Percentiles rank a stretch among this genome's conserved stretches.
phyloP scores from a whole-genome alignment of 1,140 invertebrate species.

The Drosophila obscura region DNA sequence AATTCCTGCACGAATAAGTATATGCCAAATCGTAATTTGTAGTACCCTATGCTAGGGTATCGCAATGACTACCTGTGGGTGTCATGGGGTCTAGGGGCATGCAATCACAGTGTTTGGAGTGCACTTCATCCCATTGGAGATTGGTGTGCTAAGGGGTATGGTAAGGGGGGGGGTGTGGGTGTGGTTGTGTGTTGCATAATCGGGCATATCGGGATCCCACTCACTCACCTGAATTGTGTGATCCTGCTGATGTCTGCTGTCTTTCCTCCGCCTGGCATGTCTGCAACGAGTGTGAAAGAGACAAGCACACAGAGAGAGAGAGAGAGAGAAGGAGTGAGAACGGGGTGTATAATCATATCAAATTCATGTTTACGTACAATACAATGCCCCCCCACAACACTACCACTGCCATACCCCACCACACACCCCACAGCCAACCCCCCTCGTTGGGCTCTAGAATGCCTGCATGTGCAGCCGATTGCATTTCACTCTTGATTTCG shows the following conservation, averaged over 20 bases:
- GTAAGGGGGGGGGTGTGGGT: too few species aligned
- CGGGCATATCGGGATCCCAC: neutral
- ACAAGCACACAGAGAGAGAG: neutral
- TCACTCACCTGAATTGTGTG: conserved; percentile 66
- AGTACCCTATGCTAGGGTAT: too few species aligned
- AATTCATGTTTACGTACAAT: conserved; percentile 44
- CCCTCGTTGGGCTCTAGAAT: conserved; percentile 16
- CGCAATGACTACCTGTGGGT: too few species aligned
- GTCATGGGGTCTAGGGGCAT: too few species aligned
- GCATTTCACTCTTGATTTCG: conserved; percentile 80
- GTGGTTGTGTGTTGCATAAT: too few species aligned
- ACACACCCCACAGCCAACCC: neutral
- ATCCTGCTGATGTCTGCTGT: conserved; percentile 70
- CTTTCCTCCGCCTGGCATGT: conserved; percentile 70
- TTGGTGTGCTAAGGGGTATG: too few species aligned
- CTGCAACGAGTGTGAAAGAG: conserved; percentile 51
- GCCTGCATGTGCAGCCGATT: conserved; percentile 20
- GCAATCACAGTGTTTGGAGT: too few species aligned
- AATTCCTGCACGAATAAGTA: too few species aligned
- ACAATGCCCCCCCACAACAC: conserved; percentile 12
- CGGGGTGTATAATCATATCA: conserved; percentile 5
- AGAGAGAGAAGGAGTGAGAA: conserved; percentile 9
- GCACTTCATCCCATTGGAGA: too few species aligned
- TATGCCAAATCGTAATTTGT: too few species aligned
- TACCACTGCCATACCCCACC: neutral